Conservation (phyloP, 2,888 invertebrate species). For the Kryphioiulus occultus region DNA sequence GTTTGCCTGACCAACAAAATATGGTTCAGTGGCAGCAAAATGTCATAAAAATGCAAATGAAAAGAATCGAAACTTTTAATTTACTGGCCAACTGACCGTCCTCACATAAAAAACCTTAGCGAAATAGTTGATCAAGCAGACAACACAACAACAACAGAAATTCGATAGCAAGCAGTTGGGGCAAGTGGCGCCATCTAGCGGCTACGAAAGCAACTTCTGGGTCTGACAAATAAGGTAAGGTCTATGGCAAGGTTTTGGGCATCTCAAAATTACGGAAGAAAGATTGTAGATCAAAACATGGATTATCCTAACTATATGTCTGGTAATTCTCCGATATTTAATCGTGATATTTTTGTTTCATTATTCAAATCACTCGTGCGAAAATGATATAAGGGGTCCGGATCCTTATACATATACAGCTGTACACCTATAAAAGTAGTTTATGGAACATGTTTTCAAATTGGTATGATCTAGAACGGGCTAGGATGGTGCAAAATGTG, state of each 20-base stretch:
- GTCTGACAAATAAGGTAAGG: neutral
- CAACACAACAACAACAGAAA: neutral
- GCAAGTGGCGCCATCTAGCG: neutral
- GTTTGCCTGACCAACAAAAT: neutral
- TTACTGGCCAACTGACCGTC: neutral
- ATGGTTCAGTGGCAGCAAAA: constrained; percentile 22
- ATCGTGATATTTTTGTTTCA: no score
- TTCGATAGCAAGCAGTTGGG: neutral
- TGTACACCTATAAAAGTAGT: no score
- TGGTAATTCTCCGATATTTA: no score
- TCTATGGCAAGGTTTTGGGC: no score
- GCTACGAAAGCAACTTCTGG: neutral
- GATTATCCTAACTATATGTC: no score
- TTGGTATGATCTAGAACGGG: neutral
- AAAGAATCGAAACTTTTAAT: neutral
- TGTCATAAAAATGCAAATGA: constrained; percentile 21
- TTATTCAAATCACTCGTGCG: no score
- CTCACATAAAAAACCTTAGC: neutral
- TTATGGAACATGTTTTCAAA: neutral
- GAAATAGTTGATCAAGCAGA: neutral
- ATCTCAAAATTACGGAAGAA: no score
- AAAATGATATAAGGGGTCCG: neutral
- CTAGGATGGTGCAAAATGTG: neutral
- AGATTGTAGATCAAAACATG: no score
- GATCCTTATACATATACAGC: no score